A percentile compares a stretch with the other conserved stretches of the same genome.
phyloP scores from a whole-genome alignment of 2,888 invertebrate species.

The Drosophila hawaiiensis region DNA sequence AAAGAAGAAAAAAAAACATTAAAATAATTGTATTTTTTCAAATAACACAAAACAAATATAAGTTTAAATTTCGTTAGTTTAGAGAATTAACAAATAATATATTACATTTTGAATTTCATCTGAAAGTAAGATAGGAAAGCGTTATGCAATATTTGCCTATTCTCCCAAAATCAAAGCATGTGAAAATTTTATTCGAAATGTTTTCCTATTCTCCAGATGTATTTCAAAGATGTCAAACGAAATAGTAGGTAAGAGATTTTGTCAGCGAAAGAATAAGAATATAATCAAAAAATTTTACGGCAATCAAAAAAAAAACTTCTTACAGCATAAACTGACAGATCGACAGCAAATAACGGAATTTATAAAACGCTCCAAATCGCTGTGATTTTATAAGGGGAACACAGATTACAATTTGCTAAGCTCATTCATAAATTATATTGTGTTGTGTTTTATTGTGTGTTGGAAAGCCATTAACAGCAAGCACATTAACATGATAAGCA shows the following conservation, averaged over 20 bases:
- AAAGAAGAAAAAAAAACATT: too few relatives aligned
- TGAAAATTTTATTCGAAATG: neutral
- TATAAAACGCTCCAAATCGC: constrained; percentile 16
- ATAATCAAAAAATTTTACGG: neutral
- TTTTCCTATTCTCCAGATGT: neutral
- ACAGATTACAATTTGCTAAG: constrained; percentile 17
- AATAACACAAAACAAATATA: neutral
- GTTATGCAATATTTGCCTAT: too few relatives aligned
- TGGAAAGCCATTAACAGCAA: constrained; percentile 29
- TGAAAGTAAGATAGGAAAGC: neutral
- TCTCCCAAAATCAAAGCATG: too few relatives aligned
- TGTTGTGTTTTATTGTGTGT: constrained; percentile 6
- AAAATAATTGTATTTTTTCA: neutral
- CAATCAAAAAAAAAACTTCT: neutral
- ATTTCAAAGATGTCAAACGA: neutral
- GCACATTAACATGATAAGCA: constrained; percentile 48
- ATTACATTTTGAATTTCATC: neutral
- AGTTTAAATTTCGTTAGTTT: neutral
- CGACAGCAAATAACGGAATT: constrained; percentile 18
- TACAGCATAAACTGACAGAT: constrained; percentile 6
- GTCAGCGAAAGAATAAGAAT: neutral
- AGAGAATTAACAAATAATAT: neutral
- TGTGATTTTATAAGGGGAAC: constrained; percentile 28
- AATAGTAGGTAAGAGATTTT: neutral
- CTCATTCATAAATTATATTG: constrained; percentile 10